Percentiles rank a stretch among this genome's conserved stretches.
These are phyloP conservation scores for Corydoras maculifer DNA, from an alignment of 2,113 vertebrate genomes.

Conservation along the genomic window DNA sequence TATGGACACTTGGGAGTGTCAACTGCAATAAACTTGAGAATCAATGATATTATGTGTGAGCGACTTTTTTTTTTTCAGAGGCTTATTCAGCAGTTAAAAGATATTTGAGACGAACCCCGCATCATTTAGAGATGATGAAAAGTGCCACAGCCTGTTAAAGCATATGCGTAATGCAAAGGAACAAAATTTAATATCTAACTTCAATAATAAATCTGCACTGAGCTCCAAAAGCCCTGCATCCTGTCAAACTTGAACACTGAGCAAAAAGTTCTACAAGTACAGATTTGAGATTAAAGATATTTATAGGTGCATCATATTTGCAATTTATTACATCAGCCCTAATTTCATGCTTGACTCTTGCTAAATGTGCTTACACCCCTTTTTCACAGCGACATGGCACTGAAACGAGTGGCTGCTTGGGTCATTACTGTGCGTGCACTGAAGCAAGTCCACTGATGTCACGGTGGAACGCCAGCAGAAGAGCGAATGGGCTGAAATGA, in stretches of 20 bases:
- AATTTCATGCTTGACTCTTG: conserved; percentile 12
- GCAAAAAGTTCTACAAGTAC: not conserved
- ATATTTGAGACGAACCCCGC: conserved; percentile 8
- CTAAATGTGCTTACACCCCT: conserved; percentile 13
- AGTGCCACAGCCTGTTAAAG: conserved; percentile 1
- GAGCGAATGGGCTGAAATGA: conserved; percentile 45
- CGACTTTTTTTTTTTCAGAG: conserved; percentile 9
- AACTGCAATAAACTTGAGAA: conserved; percentile 39
- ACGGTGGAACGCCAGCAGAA: conserved; percentile 26
- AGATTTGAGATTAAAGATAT: not conserved
- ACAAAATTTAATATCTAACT: conserved; percentile 9
- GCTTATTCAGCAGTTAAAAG: not conserved
- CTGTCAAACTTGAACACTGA: not conserved
- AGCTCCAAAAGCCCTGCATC: not conserved
- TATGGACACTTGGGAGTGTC: conserved; percentile 18
- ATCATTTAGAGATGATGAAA: conserved; percentile 13
- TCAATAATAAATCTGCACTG: conserved; percentile 12
- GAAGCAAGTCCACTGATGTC: conserved; percentile 27
- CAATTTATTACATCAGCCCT: conserved; percentile 16
- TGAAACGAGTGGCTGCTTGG: conserved; percentile 11
- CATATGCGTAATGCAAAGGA: conserved; percentile 8
- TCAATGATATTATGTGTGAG: conserved; percentile 31
- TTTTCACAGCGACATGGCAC: not conserved
- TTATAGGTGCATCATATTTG: conserved; percentile 5
- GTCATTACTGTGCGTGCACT: conserved; percentile 26